Percentiles rank a stretch among this genome's conserved stretches.
phyloP scores from a whole-genome alignment of 2,797 vertebrate genomes.

The Enteromius viviparus region DNA sequence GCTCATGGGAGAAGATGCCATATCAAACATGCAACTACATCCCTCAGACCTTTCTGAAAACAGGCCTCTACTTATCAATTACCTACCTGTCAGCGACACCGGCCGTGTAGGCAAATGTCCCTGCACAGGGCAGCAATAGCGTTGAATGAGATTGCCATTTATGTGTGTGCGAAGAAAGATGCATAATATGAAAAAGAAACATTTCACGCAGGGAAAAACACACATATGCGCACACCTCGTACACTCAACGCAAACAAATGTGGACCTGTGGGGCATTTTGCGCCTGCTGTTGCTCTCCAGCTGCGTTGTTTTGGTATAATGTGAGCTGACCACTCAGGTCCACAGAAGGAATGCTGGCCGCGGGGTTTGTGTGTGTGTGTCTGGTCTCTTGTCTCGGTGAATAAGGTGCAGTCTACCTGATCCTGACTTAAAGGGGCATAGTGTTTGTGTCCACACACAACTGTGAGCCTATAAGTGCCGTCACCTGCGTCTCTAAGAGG shows the following conservation, averaged over 20 bases:
- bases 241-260: constrained; percentile 45
- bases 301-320: constrained; percentile 61
- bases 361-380: constrained; percentile 44
- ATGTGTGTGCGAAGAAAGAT: constrained; percentile 1
- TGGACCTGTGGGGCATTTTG: constrained; percentile 51
- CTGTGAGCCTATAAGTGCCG: constrained; percentile 43
- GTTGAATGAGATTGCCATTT: constrained; percentile 45
- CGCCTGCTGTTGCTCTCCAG: constrained; percentile 51
- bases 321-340: constrained; percentile 59
- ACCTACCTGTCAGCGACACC: constrained; percentile 61
- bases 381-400: constrained; percentile 48
- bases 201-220: constrained; percentile 38
- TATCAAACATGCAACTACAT: constrained; percentile 64
- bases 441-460: constrained; percentile 46
- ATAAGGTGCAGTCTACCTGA: constrained; percentile 61
- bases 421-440: constrained; percentile 49
- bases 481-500: constrained; percentile 39
- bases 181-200: constrained; percentile 46
- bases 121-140: constrained; percentile 49
- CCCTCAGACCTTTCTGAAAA: constrained; percentile 66
- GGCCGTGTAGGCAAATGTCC: constrained; percentile 69
- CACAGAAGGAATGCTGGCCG: constrained; percentile 44
- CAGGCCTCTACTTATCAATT: constrained; percentile 65
- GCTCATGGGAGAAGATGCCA: constrained; percentile 69
- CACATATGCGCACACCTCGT: constrained; percentile 36